Evolutionary conservation across 2,888 invertebrate species (phyloP).

Genomic region (Anthophora plumipes): DNA sequence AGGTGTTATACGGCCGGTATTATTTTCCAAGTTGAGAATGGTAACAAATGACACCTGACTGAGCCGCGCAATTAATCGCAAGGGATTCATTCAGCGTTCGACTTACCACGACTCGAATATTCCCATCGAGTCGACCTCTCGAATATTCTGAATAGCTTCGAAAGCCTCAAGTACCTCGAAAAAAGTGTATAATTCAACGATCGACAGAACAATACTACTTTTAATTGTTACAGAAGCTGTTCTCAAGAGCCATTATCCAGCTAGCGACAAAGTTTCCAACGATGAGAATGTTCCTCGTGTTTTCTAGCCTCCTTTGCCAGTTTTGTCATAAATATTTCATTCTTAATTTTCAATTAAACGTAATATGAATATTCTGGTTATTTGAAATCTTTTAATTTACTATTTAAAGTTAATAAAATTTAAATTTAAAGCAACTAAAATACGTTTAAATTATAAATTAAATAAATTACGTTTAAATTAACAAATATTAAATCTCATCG

Average conservation of each 20-base stretch:
- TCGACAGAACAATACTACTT: background rate
- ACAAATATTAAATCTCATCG: too few species aligned
- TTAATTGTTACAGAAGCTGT: background rate
- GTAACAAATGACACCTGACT: slow-evolving; percentile 67
- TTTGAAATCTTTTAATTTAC: too few species aligned
- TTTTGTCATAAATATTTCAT: too few species aligned
- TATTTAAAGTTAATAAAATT: too few species aligned
- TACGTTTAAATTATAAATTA: too few species aligned
- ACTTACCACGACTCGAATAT: slow-evolving; percentile 49
- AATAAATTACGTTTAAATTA: too few species aligned
- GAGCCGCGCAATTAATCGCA: slow-evolving; percentile 65
- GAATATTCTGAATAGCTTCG: background rate
- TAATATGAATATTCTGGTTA: too few species aligned
- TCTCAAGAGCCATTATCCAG: background rate
- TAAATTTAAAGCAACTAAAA: too few species aligned
- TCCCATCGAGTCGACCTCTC: background rate
- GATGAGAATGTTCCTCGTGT: too few species aligned
- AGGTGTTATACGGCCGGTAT: slow-evolving; percentile 65
- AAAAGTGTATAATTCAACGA: background rate
- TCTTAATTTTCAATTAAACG: too few species aligned
- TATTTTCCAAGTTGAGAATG: slow-evolving; percentile 60
- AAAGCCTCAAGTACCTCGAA: background rate
- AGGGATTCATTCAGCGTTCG: slow-evolving; percentile 67
- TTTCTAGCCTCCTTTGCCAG: too few species aligned
- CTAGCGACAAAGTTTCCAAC: background rate